Evolutionary conservation across 2,797 vertebrate genomes (phyloP).

Genomic region (Falco naumanni): DNA sequence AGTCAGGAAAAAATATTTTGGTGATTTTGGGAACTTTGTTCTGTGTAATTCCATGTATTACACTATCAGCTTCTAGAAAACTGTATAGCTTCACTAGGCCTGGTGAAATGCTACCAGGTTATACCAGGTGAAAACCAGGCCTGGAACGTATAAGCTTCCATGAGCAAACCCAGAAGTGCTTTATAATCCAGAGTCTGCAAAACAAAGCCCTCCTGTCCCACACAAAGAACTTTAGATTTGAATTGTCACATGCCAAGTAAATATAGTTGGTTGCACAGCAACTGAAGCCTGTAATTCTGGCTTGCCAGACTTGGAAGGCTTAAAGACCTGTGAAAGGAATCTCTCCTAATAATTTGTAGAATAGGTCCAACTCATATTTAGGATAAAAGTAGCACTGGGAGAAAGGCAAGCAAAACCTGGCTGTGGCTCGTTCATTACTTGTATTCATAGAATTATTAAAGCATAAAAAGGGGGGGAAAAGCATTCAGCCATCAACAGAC

Average conservation of each 20-base stretch:
- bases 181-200: conserved; percentile 4
- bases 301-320: conserved; percentile 1
- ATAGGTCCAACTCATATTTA: not conserved
- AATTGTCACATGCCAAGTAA: conserved; percentile 5
- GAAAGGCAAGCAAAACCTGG: not conserved
- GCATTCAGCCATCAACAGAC: not conserved
- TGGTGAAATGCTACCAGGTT: not conserved
- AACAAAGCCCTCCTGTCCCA: not conserved
- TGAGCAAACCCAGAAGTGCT: not conserved
- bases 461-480: not conserved
- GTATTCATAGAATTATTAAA: conserved; percentile 27
- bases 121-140: not conserved
- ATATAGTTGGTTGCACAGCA: not conserved
- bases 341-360: not conserved
- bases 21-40: not conserved
- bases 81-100: not conserved
- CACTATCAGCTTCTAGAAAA: not conserved
- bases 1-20: not conserved
- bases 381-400: not conserved
- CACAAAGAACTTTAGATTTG: not conserved
- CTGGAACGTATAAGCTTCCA: not conserved
- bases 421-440: not conserved
- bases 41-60: not conserved
- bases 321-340: conserved; percentile 38
- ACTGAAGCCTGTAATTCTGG: not conserved